Evolutionary conservation across 2,113 vertebrate species (phyloP), one percentile per base, ranked within the genome.

Genomic region (Mobula birostris): DNA sequence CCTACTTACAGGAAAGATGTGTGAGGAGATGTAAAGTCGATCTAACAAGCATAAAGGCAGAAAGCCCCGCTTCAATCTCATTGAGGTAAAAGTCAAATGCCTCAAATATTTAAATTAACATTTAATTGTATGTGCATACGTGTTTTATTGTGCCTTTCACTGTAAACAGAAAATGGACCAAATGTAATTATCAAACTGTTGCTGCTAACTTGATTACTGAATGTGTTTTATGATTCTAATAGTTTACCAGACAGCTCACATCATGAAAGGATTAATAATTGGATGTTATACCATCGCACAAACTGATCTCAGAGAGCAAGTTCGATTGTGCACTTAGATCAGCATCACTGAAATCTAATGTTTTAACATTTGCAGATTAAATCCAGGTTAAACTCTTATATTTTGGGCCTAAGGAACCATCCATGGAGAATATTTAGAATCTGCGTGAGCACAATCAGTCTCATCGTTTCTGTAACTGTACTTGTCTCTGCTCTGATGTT

Each of bases 341-440:
- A 94, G 94, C 94, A 94, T 94, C 96, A 95, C 96, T 95, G 82
- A 11, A 94, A 95, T 95, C 94, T 96, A 94, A 96, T 96, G 96
- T 96, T 97, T 96, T 97, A 95, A 96, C 95, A 95, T 96, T 98
- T 98, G 96, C 97, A 98, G 98, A 97, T 98, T 97, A 98, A 97
- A 97, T 97, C 97, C 95, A 97, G 97, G 96, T 95, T 98, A 96
- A 95, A 97, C 96, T 96, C 98, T 94, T 98, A 98, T 97, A 96
- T 98, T 97, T 97, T 97, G 97, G 97, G 97, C 96, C 98, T 98
- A 96, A 98, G 96, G 96, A 98, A 96, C 95, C 97, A 95, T 95
- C 98, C 97, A 0, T 97, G 98, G 97, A 97, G 96, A 94, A 96
- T 98, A 96, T 97, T 98, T 95, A 97, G 97, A 95, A 98, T 98